Evolutionary conservation across 1,140 invertebrate genomes (phyloP).

Genomic region (Philotrypesis tridentata): DNA sequence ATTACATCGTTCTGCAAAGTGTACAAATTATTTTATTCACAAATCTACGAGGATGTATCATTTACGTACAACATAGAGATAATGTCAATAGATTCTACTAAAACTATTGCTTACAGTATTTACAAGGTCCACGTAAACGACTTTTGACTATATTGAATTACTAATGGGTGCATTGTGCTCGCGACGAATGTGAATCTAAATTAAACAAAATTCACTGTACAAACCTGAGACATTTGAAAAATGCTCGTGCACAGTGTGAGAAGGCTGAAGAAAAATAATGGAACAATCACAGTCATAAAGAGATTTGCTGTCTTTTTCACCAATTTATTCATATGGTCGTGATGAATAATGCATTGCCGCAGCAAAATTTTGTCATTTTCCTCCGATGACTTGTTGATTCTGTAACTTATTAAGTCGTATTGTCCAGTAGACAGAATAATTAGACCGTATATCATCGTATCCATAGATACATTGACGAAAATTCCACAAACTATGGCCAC

Average conservation of each 20-base stretch:
- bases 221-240: constrained; percentile 58
- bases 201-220: background rate
- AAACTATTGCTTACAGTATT: too few species aligned
- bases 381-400: constrained; percentile 20
- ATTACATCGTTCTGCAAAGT: constrained; percentile 27
- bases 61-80: too few species aligned
- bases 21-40: background rate
- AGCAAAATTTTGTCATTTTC: background rate
- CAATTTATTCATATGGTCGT: background rate
- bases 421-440: constrained; percentile 56
- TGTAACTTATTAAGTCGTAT: constrained; percentile 58
- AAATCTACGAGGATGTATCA: too few species aligned
- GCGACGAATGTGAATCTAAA: background rate
- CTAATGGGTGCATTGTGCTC: too few species aligned
- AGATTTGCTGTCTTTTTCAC: constrained; percentile 44
- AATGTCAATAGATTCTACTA: too few species aligned
- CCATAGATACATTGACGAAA: constrained; percentile 55
- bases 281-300: constrained; percentile 55
- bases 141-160: too few species aligned
- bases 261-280: constrained; percentile 57
- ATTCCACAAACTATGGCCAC: constrained; percentile 41
- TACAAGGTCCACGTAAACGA: too few species aligned
- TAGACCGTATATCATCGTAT: constrained; percentile 56
- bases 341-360: background rate
- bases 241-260: constrained; percentile 59